A percentile compares a stretch with the other conserved stretches of the same genome.
Conservation (phyloP, 1,140 invertebrate species). For the Oscheius sp. region DNA sequence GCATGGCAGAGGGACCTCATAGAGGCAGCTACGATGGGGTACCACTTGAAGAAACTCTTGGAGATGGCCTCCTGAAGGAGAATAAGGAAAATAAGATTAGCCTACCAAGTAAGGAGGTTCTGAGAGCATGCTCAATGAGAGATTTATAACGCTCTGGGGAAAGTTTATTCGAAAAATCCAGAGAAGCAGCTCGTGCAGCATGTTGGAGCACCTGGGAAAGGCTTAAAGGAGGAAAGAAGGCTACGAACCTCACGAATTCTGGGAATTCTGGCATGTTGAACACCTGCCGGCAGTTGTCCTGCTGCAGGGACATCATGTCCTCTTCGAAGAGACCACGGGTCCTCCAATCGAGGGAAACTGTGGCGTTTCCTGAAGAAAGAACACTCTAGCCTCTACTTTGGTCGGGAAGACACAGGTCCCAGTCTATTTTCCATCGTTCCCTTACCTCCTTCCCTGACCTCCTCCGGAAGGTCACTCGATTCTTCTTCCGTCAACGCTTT, state of each 20-base stretch:
- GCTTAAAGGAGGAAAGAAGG: neutral
- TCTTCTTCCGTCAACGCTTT: constrained; percentile 14
- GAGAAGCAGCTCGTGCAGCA: constrained; percentile 33
- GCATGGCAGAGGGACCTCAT: constrained; percentile 5
- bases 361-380: no score
- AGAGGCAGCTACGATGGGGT: constrained; percentile 15
- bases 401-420: neutral
- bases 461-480: neutral
- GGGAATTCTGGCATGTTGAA: neutral
- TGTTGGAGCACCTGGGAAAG: neutral
- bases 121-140: constrained; percentile 18
- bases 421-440: neutral
- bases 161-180: constrained; percentile 28
- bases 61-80: constrained; percentile 21
- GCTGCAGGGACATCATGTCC: neutral
- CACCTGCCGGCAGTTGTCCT: neutral
- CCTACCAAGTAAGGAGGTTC: constrained; percentile 21
- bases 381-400: no score
- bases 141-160: constrained; percentile 29
- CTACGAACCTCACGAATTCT: neutral
- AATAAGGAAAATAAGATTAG: neutral
- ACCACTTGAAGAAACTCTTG: constrained; percentile 31
- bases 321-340: neutral
- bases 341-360: constrained; percentile 15
- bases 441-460: neutral